These are phyloP conservation scores for Cephalopachus bancanus DNA, from an alignment of 2,797 vertebrate genomes.

Conservation along the genomic window DNA sequence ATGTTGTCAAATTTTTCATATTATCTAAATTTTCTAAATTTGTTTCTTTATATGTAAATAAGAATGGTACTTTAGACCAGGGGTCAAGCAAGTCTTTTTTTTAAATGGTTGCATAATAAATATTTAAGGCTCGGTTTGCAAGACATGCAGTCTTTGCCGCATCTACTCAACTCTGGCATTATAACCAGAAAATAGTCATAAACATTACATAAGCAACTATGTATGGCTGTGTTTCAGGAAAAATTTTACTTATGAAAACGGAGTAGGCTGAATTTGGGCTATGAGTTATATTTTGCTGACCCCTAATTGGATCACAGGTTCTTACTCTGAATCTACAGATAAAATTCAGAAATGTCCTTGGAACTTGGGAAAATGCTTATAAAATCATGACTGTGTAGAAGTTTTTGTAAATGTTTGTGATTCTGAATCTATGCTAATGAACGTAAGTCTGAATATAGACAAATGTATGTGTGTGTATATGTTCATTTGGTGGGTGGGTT, in stretches of 20 bases:
- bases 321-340: background rate
- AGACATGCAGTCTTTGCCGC: background rate
- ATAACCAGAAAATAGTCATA: background rate
- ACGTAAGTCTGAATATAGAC: background rate
- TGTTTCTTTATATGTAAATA: background rate
- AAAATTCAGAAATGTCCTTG: background rate
- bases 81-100: background rate
- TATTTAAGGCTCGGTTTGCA: background rate
- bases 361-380: background rate
- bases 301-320: background rate
- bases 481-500: background rate
- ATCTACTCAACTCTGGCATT: background rate
- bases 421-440: background rate
- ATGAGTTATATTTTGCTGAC: background rate
- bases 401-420: background rate
- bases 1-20: background rate
- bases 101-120: background rate
- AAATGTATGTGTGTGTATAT: background rate
- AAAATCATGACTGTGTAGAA: background rate
- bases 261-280: background rate
- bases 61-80: background rate
- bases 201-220: background rate
- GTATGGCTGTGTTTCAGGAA: background rate
- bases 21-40: background rate
- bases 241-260: background rate